A percentile compares a stretch with the other conserved stretches of the same genome.
These are phyloP conservation scores for Drosophila guanche DNA, from an alignment of 1,140 invertebrate species.

Conservation along the genomic window DNA sequence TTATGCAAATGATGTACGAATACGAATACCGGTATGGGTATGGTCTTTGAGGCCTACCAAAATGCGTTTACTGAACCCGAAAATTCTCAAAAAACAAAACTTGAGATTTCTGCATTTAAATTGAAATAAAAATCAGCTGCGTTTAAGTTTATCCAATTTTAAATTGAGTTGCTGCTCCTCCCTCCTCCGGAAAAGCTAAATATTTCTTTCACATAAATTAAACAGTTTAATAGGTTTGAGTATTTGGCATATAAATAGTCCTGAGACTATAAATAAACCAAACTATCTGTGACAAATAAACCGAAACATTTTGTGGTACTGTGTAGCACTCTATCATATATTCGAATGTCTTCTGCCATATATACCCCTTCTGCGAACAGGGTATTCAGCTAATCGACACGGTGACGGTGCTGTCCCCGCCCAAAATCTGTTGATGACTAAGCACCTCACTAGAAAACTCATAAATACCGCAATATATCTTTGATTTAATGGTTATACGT, in stretches of 20 bases:
- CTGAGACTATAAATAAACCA: not conserved
- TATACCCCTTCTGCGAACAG: not conserved
- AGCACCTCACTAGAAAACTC: constrained; percentile 17
- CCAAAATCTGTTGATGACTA: constrained; percentile 26
- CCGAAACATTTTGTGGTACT: not conserved
- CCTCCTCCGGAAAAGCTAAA: constrained; percentile 8
- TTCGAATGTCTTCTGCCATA: not conserved
- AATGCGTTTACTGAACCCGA: constrained; percentile 6
- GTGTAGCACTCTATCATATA: not conserved
- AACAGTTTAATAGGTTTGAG: constrained; percentile 35
- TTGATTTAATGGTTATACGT: constrained; percentile 30
- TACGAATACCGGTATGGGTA: too few relatives aligned
- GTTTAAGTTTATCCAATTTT: not conserved
- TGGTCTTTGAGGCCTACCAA: constrained; percentile 24
- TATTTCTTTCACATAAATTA: constrained; percentile 42
- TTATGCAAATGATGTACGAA: constrained; percentile 35
- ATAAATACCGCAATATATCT: constrained; percentile 42
- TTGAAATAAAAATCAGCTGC: constrained; percentile 1
- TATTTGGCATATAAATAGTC: not conserved
- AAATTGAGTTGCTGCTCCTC: constrained; percentile 15
- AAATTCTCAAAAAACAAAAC: too few relatives aligned
- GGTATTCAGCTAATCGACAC: constrained; percentile 14
- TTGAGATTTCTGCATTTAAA: not conserved
- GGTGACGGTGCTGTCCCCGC: constrained; percentile 14
- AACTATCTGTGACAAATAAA: too few relatives aligned